Percentiles rank a stretch among this genome's conserved stretches.
Evolutionary conservation across 2,888 invertebrate species (phyloP).

Genomic region (Mesorhabditis spiculigera): DNA sequence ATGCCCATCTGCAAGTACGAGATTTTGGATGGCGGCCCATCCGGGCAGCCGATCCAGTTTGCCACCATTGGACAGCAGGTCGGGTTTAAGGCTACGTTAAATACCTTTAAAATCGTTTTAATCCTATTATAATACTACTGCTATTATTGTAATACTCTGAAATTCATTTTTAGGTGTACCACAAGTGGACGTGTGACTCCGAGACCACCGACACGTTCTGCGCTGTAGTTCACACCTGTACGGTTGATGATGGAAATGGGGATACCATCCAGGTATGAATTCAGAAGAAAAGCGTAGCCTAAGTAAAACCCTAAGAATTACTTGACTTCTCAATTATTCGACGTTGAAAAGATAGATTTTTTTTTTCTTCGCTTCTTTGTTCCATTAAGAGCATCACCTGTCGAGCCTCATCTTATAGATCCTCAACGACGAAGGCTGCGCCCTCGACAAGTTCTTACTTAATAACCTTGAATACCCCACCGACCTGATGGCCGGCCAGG

Average conservation of each 20-base stretch:
- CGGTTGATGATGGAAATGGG: constrained; percentile 52
- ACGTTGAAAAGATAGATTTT: too few relatives aligned
- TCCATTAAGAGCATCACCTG: too few relatives aligned
- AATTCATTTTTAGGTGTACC: not conserved
- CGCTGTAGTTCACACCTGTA: constrained; percentile 52
- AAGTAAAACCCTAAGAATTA: too few relatives aligned
- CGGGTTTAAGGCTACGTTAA: too few relatives aligned
- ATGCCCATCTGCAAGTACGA: constrained; percentile 56
- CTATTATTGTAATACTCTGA: not conserved
- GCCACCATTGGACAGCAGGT: constrained; percentile 50
- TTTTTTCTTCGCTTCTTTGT: too few relatives aligned
- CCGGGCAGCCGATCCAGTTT: constrained; percentile 48
- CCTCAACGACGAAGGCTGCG: constrained; percentile 46
- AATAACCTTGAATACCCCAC: constrained; percentile 54
- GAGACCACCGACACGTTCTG: constrained; percentile 54
- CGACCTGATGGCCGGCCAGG: constrained; percentile 52
- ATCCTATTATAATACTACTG: too few relatives aligned
- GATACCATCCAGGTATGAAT: constrained; percentile 40
- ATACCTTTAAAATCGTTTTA: too few relatives aligned
- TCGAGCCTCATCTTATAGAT: constrained; percentile 13
- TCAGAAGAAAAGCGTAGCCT: too few relatives aligned
- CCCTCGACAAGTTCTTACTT: constrained; percentile 46
- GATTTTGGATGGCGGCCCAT: constrained; percentile 50
- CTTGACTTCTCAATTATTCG: too few relatives aligned
- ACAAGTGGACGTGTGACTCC: constrained; percentile 12